phyloP scores from a whole-genome alignment of 2,113 vertebrate genomes.

The Anhinga anhinga region DNA sequence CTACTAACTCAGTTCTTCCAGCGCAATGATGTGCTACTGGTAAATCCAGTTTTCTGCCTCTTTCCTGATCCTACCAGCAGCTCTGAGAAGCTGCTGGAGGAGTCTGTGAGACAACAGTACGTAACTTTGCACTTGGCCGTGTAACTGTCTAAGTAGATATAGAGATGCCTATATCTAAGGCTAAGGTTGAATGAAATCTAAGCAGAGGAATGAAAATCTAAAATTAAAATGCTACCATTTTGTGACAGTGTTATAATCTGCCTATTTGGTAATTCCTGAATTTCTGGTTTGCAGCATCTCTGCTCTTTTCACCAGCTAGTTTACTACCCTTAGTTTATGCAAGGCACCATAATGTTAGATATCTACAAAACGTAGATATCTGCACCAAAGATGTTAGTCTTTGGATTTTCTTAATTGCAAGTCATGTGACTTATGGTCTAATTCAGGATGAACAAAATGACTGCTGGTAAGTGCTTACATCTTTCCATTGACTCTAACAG shows the following conservation, averaged over 20 bases:
- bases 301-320: background rate
- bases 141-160: background rate
- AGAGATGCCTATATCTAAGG: background rate
- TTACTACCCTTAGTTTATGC: background rate
- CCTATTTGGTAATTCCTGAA: background rate
- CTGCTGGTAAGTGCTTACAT: background rate
- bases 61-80: background rate
- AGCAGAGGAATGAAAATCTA: background rate
- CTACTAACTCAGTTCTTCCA: background rate
- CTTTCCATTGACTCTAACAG: background rate
- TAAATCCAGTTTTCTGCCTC: background rate
- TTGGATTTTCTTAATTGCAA: background rate
- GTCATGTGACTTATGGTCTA: background rate
- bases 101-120: background rate
- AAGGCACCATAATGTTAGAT: background rate
- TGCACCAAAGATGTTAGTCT: background rate
- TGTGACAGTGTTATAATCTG: background rate
- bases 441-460: background rate
- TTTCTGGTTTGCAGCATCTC: background rate
- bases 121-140: background rate
- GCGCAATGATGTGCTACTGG: rapidly evolving
- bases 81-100: background rate
- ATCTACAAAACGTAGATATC: background rate
- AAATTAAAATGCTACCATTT: background rate
- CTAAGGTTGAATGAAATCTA: background rate